Evolutionary conservation across 1,140 invertebrate species (phyloP), one percentile per base, ranked within the genome.

Genomic region (Grapholita molesta): DNA sequence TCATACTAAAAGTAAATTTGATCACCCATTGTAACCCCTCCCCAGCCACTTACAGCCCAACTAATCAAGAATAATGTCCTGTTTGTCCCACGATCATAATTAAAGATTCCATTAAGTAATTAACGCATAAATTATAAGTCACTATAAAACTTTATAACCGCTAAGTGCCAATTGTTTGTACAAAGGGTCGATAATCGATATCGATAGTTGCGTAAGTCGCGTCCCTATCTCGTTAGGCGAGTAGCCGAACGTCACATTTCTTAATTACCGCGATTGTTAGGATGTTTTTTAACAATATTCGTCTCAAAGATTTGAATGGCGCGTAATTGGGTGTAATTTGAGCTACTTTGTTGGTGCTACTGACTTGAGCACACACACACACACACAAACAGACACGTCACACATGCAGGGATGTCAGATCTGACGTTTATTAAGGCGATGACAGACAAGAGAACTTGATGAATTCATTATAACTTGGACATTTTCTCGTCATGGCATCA

Each of bases 321-420:
- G 85, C 83, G 89, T 90, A 90, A 90, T 90, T 90, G 86, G 84
- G 82, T 89, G 88, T 90, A 90, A 90, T 90, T 87, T 83, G 83
- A 88, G 82, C 70, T 77, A 87, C 85, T 86, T 88, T 87, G 85
- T 88, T 84, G 86, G 77, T 75, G 83, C 42, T 48, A 48, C 42
- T 48, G 42, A 18, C 42, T 48, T 21, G 42, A 21, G 15, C 18
- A n/a, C 1, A 4, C 18, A 7, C 6, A 48, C 35, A 15, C 35
- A 38, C 35, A 38, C 35, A 38, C 12, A 11, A n/a, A 38, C 35
- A 38, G 12, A 38, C 35, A 33, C 32, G 11, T 11, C 33, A 35
- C 6, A 42, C 12, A 15, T 12, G 9, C 4, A 35, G 9, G 9
- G 3, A 35, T 9, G 33, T 35, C 9, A 9, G 12, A 18, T 21